phyloP scores from a whole-genome alignment of 1,140 invertebrate genomes.

The Andricus grossulariae region DNA sequence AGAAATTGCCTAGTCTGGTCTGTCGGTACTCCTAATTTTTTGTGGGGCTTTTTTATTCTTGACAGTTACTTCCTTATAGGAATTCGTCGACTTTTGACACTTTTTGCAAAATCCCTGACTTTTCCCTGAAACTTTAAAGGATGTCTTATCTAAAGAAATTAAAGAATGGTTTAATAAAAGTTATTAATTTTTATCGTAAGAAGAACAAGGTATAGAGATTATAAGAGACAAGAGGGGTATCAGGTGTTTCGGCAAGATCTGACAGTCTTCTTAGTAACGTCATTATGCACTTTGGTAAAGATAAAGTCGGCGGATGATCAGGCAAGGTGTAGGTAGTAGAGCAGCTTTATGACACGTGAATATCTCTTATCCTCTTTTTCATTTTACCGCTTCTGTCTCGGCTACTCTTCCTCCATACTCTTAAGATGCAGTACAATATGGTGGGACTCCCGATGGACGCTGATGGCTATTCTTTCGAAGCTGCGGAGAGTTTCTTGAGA shows the following conservation, averaged over 20 bases:
- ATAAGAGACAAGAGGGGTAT: constrained; percentile 1
- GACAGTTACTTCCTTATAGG: too few species aligned
- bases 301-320: constrained; percentile 17
- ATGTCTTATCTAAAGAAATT: too few species aligned
- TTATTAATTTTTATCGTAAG: not conserved
- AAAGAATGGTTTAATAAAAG: too few species aligned
- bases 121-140: too few species aligned
- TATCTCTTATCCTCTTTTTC: not conserved
- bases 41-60: too few species aligned
- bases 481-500: constrained; percentile 13
- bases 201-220: not conserved
- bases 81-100: too few species aligned
- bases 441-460: not conserved
- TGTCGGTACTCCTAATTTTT: too few species aligned
- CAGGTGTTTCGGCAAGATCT: constrained; percentile 27
- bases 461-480: constrained; percentile 3
- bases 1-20: too few species aligned
- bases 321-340: constrained; percentile 5
- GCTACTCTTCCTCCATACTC: constrained; percentile 1
- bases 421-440: constrained; percentile 16
- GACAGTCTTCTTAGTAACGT: not conserved
- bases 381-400: not conserved
- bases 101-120: too few species aligned
- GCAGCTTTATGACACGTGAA: not conserved
- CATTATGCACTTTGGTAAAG: constrained; percentile 19